Conservation (phyloP, 2,113 vertebrate genomes). For the Hemiprocne comata region DNA sequence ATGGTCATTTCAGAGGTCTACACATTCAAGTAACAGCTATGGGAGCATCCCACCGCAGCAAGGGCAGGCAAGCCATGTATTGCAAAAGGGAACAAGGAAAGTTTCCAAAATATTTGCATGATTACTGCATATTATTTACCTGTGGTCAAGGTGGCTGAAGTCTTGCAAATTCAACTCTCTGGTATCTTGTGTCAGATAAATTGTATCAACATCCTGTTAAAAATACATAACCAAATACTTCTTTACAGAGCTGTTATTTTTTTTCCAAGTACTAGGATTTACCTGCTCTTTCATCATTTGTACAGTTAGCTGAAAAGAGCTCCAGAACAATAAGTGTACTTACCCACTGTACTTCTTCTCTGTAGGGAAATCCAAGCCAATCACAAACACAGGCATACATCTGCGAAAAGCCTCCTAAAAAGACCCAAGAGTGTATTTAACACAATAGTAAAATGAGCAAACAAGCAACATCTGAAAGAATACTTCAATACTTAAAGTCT, state of each 20-base stretch:
- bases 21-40: neutral
- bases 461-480: neutral
- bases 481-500: neutral
- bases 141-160: constrained; percentile 97
- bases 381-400: constrained; percentile 97
- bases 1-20: neutral
- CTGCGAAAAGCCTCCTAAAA: constrained; percentile 94
- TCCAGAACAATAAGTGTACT: constrained; percentile 55
- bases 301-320: neutral
- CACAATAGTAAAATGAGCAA: neutral
- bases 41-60: neutral
- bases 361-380: constrained; percentile 92
- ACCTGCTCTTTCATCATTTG: neutral
- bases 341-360: constrained; percentile 98
- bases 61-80: neutral
- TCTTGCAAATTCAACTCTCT: constrained; percentile 94
- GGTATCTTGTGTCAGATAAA: constrained; percentile 96
- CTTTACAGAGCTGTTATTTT: neutral
- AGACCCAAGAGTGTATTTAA: neutral
- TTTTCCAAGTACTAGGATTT: neutral
- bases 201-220: constrained; percentile 94
- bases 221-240: neutral
- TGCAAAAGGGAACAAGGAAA: neutral
- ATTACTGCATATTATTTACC: constrained; percentile 72
- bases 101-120: neutral